Percentiles rank a stretch among this genome's conserved stretches.
These are phyloP conservation scores for Holacanthella duospinosa DNA, from an alignment of 2,888 invertebrate genomes.

Conservation along the genomic window DNA sequence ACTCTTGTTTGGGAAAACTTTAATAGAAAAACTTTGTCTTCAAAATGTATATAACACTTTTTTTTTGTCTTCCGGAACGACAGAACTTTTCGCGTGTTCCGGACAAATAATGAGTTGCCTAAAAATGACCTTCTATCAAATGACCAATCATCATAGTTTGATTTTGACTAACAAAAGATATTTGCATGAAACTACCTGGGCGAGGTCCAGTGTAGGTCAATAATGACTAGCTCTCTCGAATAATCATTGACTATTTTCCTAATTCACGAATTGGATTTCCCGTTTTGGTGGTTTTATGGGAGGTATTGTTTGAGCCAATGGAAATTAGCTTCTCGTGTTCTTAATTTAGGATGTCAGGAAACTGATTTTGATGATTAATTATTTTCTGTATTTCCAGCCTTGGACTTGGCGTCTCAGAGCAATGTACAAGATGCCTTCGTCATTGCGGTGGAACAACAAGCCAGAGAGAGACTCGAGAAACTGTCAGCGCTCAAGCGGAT, in stretches of 20 bases:
- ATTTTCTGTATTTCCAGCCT: conserved; percentile 53
- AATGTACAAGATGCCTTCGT: conserved; percentile 94
- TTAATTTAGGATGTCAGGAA: neutral
- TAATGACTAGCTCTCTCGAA: too few species aligned
- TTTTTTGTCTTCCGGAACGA: neutral
- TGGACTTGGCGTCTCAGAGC: conserved; percentile 67
- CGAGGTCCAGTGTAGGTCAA: too few species aligned
- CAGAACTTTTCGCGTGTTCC: too few species aligned
- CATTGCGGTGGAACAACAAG: conserved; percentile 94
- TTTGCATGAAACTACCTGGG: too few species aligned
- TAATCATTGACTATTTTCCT: too few species aligned
- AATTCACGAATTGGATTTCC: too few species aligned
- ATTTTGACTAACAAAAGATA: too few species aligned
- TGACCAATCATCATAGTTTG: too few species aligned
- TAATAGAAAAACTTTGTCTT: conserved; percentile 4
- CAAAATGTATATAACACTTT: neutral
- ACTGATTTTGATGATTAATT: neutral
- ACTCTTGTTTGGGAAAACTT: conserved; percentile 4
- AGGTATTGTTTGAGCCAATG: too few species aligned
- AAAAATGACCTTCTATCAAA: too few species aligned
- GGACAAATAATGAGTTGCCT: conserved; percentile 3
- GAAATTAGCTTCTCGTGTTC: neutral
- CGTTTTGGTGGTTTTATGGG: too few species aligned
- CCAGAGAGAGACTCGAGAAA: conserved; percentile 76
- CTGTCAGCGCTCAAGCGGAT: conserved; percentile 84